phyloP scores from a whole-genome alignment of 2,113 vertebrate species.

The Microcebus murinus region DNA sequence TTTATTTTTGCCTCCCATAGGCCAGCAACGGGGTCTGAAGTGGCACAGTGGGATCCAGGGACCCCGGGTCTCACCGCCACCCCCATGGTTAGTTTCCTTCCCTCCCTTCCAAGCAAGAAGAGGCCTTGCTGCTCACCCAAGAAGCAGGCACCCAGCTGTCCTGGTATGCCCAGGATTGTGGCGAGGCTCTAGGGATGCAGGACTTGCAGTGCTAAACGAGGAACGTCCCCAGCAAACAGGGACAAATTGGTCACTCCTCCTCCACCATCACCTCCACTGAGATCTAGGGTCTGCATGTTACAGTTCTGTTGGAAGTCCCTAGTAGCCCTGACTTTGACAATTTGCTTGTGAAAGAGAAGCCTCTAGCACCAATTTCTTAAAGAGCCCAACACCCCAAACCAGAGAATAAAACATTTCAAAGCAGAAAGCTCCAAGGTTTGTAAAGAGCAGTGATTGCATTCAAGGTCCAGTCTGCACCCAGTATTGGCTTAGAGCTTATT shows the following conservation, averaged over 20 bases:
- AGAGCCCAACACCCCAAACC: not conserved
- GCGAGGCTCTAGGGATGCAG: not conserved
- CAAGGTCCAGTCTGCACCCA: not conserved
- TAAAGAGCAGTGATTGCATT: not conserved
- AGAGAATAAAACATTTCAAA: constrained; percentile 10
- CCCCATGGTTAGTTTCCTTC: not conserved
- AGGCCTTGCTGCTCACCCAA: not conserved
- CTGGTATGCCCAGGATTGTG: not conserved
- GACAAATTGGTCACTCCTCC: not conserved
- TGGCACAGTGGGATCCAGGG: not conserved
- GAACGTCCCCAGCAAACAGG: not conserved
- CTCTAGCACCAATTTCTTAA: not conserved
- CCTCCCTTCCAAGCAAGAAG: not conserved
- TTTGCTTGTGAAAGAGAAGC: not conserved
- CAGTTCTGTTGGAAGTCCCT: not conserved
- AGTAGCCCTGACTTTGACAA: not conserved
- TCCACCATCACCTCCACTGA: not conserved
- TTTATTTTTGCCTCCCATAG: not conserved
- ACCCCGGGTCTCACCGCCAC: not conserved
- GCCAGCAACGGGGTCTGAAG: not conserved
- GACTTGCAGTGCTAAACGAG: not conserved
- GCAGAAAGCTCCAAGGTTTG: not conserved
- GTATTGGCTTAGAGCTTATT: not conserved
- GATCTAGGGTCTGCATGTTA: not conserved
- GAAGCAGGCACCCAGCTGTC: not conserved